Percentiles rank a stretch among this genome's conserved stretches.
Conservation (phyloP, 2,797 vertebrate species). For the Lepilemur septentrionalis region DNA sequence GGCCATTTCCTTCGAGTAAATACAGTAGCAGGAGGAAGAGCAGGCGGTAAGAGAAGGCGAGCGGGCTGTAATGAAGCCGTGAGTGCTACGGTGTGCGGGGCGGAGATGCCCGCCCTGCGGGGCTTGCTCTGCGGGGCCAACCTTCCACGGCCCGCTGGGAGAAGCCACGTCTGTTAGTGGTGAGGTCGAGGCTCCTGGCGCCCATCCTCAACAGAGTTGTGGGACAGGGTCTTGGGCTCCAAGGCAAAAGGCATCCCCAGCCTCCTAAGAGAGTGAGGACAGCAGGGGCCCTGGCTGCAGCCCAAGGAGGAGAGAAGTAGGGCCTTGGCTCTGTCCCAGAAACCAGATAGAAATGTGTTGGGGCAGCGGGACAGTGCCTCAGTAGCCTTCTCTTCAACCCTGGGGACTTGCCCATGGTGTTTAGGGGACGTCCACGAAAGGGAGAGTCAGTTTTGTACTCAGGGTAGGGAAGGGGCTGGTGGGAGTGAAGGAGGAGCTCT, state of each 20-base stretch:
- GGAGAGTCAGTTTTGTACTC: background rate
- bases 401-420: background rate
- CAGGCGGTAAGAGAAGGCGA: background rate
- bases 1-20: background rate
- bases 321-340: no score
- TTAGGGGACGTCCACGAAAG: background rate
- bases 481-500: background rate
- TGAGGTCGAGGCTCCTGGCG: fast-evolving
- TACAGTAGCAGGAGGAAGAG: background rate
- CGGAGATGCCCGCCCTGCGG: background rate
- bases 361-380: background rate
- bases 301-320: background rate
- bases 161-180: no score
- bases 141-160: background rate
- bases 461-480: background rate
- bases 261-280: background rate
- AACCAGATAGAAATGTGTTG: background rate
- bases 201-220: no score
- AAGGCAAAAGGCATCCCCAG: background rate
- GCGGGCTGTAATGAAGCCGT: background rate
- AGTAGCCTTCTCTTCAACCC: background rate
- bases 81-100: fast-evolving
- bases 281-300: fast-evolving
- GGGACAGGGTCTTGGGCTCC: background rate
- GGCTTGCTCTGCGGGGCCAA: background rate